Evolutionary conservation across 2,888 invertebrate genomes (phyloP).

Genomic region (Aleiodes testaceus): DNA sequence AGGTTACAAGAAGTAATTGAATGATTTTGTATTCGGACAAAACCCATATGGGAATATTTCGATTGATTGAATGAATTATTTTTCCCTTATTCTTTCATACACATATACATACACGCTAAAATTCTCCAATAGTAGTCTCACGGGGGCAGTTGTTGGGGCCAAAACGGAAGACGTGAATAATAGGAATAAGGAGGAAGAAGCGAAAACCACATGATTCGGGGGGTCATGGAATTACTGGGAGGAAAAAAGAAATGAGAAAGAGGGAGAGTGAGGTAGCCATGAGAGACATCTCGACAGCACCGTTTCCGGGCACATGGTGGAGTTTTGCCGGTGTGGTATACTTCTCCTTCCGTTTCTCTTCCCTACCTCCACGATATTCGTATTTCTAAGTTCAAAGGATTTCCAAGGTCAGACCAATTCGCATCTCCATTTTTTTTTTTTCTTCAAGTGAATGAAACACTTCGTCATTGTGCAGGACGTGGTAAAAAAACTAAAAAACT

Average conservation of each 20-base stretch:
- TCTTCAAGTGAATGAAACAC: too few relatives aligned
- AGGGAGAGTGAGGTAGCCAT: conserved; percentile 9
- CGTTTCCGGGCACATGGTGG: conserved; percentile 55
- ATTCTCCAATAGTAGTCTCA: conserved; percentile 32
- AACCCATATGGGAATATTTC: conserved; percentile 26
- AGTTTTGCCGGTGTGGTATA: conserved; percentile 28
- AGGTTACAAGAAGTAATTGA: conserved; percentile 20
- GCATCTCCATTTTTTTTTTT: conserved; percentile 8
- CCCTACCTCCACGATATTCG: conserved; percentile 16
- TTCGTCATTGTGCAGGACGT: too few relatives aligned
- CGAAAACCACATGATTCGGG: conserved; percentile 54
- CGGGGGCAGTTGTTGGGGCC: conserved; percentile 52
- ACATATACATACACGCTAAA: neutral
- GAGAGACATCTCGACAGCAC: conserved; percentile 49
- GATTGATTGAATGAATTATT: conserved; percentile 30
- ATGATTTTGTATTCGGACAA: conserved; percentile 1
- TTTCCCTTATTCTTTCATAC: conserved; percentile 22
- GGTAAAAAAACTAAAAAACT: neutral
- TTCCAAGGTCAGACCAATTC: conserved; percentile 31
- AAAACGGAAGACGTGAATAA: conserved; percentile 54
- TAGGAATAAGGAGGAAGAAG: conserved; percentile 51
- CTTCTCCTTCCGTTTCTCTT: conserved; percentile 41
- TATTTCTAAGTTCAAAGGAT: conserved; percentile 35
- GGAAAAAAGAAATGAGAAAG: conserved; percentile 7
- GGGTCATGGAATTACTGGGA: conserved; percentile 46